A percentile compares a stretch with the other conserved stretches of the same genome.
Evolutionary conservation across 2,888 invertebrate species (phyloP).

Genomic region (Phragmatobia fuliginosa): DNA sequence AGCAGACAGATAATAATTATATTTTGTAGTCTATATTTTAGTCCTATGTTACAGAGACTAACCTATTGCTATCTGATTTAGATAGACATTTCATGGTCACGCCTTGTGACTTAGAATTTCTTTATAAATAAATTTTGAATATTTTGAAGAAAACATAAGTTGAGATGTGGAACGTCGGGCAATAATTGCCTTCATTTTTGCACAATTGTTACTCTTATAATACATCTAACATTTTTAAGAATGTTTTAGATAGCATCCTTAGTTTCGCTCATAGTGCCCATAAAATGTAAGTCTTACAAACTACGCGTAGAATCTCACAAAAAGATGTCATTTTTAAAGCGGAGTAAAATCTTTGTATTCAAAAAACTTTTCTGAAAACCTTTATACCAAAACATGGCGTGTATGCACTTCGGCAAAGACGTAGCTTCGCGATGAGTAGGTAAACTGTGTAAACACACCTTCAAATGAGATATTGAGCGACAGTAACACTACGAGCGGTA

Average conservation of each 20-base stretch:
- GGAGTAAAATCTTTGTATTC: slow-evolving; percentile 45
- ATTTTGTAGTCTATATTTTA: too few relatives aligned
- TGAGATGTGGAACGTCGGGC: not conserved
- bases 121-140: not conserved
- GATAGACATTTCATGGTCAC: not conserved
- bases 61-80: not conserved
- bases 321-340: slow-evolving; percentile 46
- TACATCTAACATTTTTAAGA: not conserved
- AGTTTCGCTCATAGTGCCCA: not conserved
- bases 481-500: slow-evolving; percentile 39
- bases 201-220: not conserved
- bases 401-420: slow-evolving; percentile 72
- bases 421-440: slow-evolving; percentile 64
- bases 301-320: slow-evolving; percentile 44
- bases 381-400: slow-evolving; percentile 64
- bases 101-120: not conserved
- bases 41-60: not conserved
- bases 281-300: slow-evolving; percentile 19
- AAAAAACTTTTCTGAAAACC: slow-evolving; percentile 57
- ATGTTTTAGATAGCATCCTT: not conserved
- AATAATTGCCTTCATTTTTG: not conserved
- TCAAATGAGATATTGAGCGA: slow-evolving; percentile 69
- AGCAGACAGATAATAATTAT: not conserved
- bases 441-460: slow-evolving; percentile 75
- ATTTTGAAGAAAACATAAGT: not conserved